Evolutionary conservation across 2,797 vertebrate genomes (phyloP).

Genomic region (Onychomys arenicola): DNA sequence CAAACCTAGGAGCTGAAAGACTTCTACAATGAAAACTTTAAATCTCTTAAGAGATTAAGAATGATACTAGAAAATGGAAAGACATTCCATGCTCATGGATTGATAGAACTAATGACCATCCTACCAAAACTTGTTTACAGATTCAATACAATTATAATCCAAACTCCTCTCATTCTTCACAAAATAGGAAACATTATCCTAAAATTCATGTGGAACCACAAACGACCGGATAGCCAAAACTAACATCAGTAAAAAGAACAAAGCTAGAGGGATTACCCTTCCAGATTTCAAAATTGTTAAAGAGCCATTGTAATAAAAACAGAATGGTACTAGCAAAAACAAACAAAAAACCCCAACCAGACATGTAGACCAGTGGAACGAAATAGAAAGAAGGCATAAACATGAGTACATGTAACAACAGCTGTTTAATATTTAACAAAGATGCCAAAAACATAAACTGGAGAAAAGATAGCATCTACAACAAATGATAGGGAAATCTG

Average conservation of each 20-base stretch:
- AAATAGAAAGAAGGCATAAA: background rate
- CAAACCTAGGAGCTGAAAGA: background rate
- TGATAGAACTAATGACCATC: background rate
- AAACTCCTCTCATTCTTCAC: background rate
- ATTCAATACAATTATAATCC: background rate
- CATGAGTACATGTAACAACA: background rate
- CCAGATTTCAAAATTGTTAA: background rate
- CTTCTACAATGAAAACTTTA: background rate
- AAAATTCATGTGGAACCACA: background rate
- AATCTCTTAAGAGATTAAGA: background rate
- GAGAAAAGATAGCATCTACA: background rate
- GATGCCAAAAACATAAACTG: background rate
- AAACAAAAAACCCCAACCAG: background rate
- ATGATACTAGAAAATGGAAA: background rate
- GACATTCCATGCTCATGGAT: background rate
- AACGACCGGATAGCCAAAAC: background rate
- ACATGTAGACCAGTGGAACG: background rate
- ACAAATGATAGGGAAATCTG: background rate
- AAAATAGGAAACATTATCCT: background rate
- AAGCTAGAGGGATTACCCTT: background rate
- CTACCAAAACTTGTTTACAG: background rate
- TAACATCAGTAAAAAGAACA: background rate
- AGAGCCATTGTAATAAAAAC: background rate
- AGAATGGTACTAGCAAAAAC: background rate
- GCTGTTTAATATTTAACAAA: background rate